Evolutionary conservation across 1,140 invertebrate genomes (phyloP), one percentile per base, ranked within the genome.

Genomic region (Patella vulgata): DNA sequence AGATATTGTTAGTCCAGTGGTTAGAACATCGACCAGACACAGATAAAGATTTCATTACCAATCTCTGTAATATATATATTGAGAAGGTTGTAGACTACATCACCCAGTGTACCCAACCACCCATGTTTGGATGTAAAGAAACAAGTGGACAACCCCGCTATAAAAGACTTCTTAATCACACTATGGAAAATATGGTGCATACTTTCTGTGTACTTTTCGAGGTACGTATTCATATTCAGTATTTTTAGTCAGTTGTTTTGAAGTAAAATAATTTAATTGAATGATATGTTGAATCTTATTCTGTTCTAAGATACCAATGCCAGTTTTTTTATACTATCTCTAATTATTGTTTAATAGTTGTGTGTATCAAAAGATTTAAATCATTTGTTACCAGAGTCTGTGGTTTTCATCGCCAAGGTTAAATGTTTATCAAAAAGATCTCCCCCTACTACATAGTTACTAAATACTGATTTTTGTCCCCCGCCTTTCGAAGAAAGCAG

Each of bases 1-100:
- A 77, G 52, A 63, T 82, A 25, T 75, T 82, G 71, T 47, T 82
- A 53, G 73, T 80, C 1, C 78, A 78, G 52, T 83, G 82, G 82
- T 44, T 83, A 39, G 74, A 82, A 60, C 69, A 72, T 23, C 68
- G 77, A 21, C 64, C 73, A n/a, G 78, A 81, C 23, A 57, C 54
- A 9, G 77, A 80, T 60, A 70, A 71, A 53, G 75, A 71, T 40
- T 51, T 76, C 25, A 61, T 73, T 5, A 71, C 68, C 56, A 70
- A 63, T 19, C 71, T 82, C 59, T 77, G 78, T 73, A 77, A 83
- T 58, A 70, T 73, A 19, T 83, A 83, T 61, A 63, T 83, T 14
- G 68, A 78, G 51, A 76, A 70, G 47, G 65, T 77, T n/a, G 63
- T 83, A 33, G 71, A 78, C 54, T 79, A 76, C 59, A 42, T 83